Percentiles rank a stretch among this genome's conserved stretches.
These are phyloP conservation scores for Chloropsis cyanopogon DNA, from an alignment of 2,113 vertebrate species.

Conservation along the genomic window DNA sequence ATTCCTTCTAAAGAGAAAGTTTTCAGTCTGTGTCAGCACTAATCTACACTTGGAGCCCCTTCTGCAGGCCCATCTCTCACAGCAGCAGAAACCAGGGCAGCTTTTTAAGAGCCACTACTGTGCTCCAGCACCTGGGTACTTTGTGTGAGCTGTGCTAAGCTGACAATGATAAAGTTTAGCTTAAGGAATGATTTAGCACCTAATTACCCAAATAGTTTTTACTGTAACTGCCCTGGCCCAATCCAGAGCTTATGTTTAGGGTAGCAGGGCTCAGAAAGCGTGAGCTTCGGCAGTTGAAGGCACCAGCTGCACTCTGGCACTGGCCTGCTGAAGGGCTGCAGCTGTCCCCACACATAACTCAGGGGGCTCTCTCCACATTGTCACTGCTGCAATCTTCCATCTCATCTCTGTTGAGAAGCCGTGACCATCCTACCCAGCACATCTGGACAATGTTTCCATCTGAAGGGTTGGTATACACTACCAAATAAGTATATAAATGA, in stretches of 20 bases:
- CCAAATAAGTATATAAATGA: constrained; percentile 51
- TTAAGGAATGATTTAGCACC: background rate
- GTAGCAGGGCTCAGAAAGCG: background rate
- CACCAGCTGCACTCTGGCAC: background rate
- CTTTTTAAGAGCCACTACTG: background rate
- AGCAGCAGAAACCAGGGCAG: background rate
- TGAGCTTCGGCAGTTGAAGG: background rate
- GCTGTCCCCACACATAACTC: background rate
- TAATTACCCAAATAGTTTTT: background rate
- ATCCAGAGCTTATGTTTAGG: background rate
- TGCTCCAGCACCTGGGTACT: background rate
- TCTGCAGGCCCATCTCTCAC: background rate
- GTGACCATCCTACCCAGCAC: background rate
- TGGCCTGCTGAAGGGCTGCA: background rate
- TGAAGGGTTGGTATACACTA: constrained; percentile 37
- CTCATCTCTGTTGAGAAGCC: background rate
- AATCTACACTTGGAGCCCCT: background rate
- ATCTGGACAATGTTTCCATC: constrained; percentile 44
- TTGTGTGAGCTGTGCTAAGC: background rate
- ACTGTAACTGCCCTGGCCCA: background rate
- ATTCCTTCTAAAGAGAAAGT: background rate
- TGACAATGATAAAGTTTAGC: background rate
- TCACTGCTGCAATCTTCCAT: background rate
- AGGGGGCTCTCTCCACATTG: background rate
- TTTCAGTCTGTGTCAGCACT: background rate